These are phyloP conservation scores for Panulirus ornatus DNA, from an alignment of 1,140 invertebrate genomes.

Conservation along the genomic window DNA sequence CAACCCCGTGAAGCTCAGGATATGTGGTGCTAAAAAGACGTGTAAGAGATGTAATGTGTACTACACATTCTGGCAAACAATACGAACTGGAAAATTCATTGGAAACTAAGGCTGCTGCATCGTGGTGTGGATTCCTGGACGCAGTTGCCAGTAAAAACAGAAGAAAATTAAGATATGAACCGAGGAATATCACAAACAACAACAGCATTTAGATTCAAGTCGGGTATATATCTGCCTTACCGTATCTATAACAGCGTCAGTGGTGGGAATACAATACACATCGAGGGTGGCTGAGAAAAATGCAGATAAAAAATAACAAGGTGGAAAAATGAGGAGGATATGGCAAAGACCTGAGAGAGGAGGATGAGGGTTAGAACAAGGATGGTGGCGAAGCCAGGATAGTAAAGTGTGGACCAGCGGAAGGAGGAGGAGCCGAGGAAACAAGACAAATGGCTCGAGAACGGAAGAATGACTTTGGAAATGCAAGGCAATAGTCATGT, in stretches of 20 bases:
- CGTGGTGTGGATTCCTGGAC: not conserved
- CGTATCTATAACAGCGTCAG: too few species aligned
- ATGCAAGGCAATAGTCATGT: not conserved
- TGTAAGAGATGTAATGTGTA: too few species aligned
- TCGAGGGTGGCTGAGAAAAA: too few species aligned
- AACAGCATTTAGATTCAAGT: too few species aligned
- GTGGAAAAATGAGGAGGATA: not conserved
- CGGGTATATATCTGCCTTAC: too few species aligned
- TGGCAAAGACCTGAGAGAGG: not conserved
- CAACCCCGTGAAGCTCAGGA: too few species aligned
- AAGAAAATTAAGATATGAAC: not conserved
- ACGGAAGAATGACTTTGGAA: conserved; percentile 54
- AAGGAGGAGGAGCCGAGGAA: conserved; percentile 48
- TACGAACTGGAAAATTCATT: not conserved
- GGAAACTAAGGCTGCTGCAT: not conserved
- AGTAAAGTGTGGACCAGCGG: not conserved
- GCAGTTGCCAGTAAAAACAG: not conserved
- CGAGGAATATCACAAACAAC: too few species aligned
- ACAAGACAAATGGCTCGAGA: conserved; percentile 43
- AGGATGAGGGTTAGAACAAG: not conserved
- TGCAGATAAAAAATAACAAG: not conserved
- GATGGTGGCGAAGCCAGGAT: not conserved
- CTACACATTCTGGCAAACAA: too few species aligned
- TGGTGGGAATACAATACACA: too few species aligned
- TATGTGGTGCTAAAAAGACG: too few species aligned